Conservation (phyloP, 2,113 vertebrate genomes). For the Mola mola region DNA sequence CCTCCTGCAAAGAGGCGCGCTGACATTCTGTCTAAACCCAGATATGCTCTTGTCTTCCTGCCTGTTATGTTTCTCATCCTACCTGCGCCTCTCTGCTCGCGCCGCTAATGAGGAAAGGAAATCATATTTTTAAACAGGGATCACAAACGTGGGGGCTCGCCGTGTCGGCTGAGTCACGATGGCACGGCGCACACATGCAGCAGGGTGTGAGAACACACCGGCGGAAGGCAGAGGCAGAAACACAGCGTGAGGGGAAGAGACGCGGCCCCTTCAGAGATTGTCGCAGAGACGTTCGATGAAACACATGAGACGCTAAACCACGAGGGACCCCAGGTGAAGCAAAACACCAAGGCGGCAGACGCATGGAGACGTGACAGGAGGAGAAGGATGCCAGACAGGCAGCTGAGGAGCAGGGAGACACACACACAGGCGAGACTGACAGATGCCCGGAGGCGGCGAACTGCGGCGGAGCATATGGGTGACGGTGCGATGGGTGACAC, state of each 20-base stretch:
- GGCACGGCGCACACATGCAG: not conserved
- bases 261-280: slow-evolving; percentile 8
- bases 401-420: slow-evolving; percentile 43
- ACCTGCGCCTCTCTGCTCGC: slow-evolving; percentile 14
- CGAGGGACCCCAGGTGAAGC: slow-evolving; percentile 45
- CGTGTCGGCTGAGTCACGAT: slow-evolving; percentile 26
- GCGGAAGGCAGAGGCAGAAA: slow-evolving; percentile 24
- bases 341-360: slow-evolving; percentile 38
- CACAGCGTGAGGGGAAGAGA: slow-evolving; percentile 12
- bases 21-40: slow-evolving; percentile 38
- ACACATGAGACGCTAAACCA: slow-evolving; percentile 30
- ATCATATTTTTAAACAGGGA: slow-evolving; percentile 51
- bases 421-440: slow-evolving; percentile 48
- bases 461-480: slow-evolving; percentile 49
- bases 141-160: slow-evolving; percentile 18
- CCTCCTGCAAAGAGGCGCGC: slow-evolving; percentile 36
- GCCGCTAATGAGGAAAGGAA: slow-evolving; percentile 42
- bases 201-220: slow-evolving; percentile 8
- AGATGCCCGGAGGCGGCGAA: slow-evolving; percentile 58
- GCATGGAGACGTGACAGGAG: slow-evolving; percentile 51
- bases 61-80: slow-evolving; percentile 38
- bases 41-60: slow-evolving; percentile 33
- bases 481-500: slow-evolving; percentile 55
- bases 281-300: slow-evolving; percentile 27
- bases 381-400: slow-evolving; percentile 36